Base-by-base conservation (phyloP, 2,888 invertebrate species). In the Diadromus collaris region DNA sequence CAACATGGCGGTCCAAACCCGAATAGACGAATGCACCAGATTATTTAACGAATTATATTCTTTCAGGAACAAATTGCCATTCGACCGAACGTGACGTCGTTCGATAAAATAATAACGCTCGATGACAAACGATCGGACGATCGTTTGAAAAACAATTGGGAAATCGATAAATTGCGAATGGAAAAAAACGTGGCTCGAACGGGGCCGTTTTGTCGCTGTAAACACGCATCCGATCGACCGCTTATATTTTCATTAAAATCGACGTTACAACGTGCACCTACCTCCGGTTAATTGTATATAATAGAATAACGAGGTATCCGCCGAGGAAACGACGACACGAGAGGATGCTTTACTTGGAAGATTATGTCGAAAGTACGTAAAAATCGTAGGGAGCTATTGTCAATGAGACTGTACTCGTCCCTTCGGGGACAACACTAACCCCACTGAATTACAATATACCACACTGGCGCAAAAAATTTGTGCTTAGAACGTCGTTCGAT, bases 291-390 rank as follows among this genome's bases (percentile, higher is more conserved):
- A 84, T 85, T 84, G 82, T 86, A 86, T 83, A 85, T 84, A 84
- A 83, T 84, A 81, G 83, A 86, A 82, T 84, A 76, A 75, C 81
- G 81, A 80, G 80, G 64, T 82, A 79, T 75, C 81, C 78, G 78
- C 81, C 80, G 82, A 84, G 83, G 80, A 83, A 83, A 69, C 78
- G 76, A 76, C 80, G 74, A 75, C 83, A 76, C 82, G 81, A 82
- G 92, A 95, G 91, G 91, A 99, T 99, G 98, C 93, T 99, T 92
- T 99, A 98, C 92, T 94, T 99, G 86, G 99, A 99, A 92, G 99
- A 99, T 94, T 99, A 98, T 93, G 93, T 99, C 86, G 99, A 99
- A 94, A 98, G 98, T 98, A 94, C 95, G 97, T 95, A 87, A 85
- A 83, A 71, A 58, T n/a, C 19, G 71, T 72, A 21, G 80, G 41